Conservation (phyloP, 2,113 vertebrate genomes). For the Oceanodroma tethys region DNA sequence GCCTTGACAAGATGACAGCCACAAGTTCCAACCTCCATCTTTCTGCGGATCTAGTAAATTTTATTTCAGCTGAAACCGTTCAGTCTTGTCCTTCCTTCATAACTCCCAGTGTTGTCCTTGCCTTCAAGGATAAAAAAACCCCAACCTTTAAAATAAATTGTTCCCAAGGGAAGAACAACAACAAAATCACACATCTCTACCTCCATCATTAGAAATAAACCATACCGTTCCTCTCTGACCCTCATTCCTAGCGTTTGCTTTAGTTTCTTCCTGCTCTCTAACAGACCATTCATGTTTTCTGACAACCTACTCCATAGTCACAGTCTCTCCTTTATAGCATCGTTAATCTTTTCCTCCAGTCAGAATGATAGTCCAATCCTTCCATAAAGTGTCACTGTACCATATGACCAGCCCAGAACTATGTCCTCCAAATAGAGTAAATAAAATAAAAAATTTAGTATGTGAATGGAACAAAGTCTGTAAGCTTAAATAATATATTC, state of each 20-base stretch:
- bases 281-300: background rate
- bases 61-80: too few species aligned
- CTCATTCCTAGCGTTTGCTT: background rate
- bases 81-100: too few species aligned
- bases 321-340: background rate
- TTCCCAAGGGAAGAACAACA: background rate
- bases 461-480: background rate
- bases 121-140: too few species aligned
- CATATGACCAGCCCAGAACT: background rate
- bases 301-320: background rate
- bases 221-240: background rate
- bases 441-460: background rate
- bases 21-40: too few species aligned
- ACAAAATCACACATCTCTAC: background rate
- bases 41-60: too few species aligned
- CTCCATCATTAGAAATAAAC: background rate
- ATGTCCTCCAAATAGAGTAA: background rate
- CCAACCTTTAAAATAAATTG: background rate
- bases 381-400: background rate
- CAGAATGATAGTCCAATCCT: background rate
- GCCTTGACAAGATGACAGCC: background rate
- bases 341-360: background rate
- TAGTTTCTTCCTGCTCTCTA: background rate
- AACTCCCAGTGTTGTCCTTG: too few species aligned
- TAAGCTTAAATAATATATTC: background rate